These are phyloP conservation scores for Syritta pipiens DNA, from an alignment of 2,888 invertebrate genomes.

Conservation along the genomic window DNA sequence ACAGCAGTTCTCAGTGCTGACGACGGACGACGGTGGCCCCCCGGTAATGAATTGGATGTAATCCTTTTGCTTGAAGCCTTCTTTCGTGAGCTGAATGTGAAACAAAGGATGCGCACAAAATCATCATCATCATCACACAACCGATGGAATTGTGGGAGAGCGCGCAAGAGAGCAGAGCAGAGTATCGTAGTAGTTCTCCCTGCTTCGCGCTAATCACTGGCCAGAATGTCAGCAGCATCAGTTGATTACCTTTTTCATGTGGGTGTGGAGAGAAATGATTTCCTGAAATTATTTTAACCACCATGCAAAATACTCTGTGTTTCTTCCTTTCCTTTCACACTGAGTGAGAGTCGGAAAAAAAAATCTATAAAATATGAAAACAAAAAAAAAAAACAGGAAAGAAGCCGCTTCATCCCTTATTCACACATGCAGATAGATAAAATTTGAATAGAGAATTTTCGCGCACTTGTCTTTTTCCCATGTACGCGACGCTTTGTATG, in stretches of 20 bases:
- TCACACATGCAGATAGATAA: conserved; percentile 53
- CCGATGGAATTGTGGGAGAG: neutral
- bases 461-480: conserved; percentile 40
- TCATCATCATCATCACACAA: neutral
- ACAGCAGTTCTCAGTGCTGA: neutral
- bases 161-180: conserved; percentile 27
- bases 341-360: neutral
- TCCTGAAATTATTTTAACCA: conserved; percentile 54
- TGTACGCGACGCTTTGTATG: conserved; percentile 7
- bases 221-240: conserved; percentile 48
- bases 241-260: conserved; percentile 49
- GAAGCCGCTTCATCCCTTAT: conserved; percentile 47
- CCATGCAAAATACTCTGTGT: conserved; percentile 15
- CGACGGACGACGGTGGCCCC: no score
- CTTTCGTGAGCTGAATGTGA: conserved; percentile 29
- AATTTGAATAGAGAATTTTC: conserved; percentile 58
- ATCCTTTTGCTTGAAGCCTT: conserved; percentile 50
- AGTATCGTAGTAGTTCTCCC: neutral
- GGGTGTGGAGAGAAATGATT: conserved; percentile 60
- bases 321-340: neutral
- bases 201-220: conserved; percentile 62
- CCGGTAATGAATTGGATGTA: conserved; percentile 54
- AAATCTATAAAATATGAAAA: conserved; percentile 27
- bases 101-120: conserved; percentile 60
- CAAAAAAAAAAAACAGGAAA: conserved; percentile 20